Conservation (phyloP, 2,888 invertebrate species). For the Ophion obscuratus region DNA sequence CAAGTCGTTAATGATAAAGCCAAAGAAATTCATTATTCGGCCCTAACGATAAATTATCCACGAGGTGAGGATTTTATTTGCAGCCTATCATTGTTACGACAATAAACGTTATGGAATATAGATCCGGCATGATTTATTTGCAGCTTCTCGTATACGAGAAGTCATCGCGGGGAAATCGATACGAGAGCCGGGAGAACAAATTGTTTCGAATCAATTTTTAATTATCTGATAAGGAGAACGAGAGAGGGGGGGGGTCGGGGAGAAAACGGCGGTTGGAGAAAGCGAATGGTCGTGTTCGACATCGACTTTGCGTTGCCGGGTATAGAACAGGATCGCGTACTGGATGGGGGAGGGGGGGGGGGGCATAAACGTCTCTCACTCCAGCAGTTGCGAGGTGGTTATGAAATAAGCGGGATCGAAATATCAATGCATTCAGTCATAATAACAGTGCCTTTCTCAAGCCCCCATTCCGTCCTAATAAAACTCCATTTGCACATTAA, state of each 20-base stretch:
- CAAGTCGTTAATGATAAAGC: not conserved
- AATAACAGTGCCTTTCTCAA: constrained; percentile 18
- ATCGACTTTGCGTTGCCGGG: constrained; percentile 45
- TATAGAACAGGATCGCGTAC: constrained; percentile 41
- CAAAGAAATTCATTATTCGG: not conserved
- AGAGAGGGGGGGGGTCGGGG: not conserved
- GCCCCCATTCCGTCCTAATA: constrained; percentile 27
- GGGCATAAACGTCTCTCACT: constrained; percentile 38
- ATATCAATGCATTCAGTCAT: constrained; percentile 43
- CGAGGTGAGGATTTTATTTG: not conserved
- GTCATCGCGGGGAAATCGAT: not conserved
- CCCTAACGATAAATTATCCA: not conserved
- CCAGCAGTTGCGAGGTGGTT: constrained; percentile 19
- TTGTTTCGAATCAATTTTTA: constrained; percentile 26
- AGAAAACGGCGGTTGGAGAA: constrained; percentile 41
- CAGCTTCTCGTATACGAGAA: not conserved
- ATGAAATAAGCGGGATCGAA: constrained; percentile 50
- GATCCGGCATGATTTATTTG: not conserved
- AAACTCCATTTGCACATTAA: not conserved
- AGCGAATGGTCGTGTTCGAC: constrained; percentile 50
- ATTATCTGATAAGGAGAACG: constrained; percentile 18
- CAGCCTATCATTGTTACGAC: not conserved
- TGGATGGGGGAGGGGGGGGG: not conserved
- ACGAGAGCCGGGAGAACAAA: constrained; percentile 41
- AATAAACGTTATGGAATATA: not conserved